Conservation (phyloP, 2,797 vertebrate genomes). For the Simalia tracyae region DNA sequence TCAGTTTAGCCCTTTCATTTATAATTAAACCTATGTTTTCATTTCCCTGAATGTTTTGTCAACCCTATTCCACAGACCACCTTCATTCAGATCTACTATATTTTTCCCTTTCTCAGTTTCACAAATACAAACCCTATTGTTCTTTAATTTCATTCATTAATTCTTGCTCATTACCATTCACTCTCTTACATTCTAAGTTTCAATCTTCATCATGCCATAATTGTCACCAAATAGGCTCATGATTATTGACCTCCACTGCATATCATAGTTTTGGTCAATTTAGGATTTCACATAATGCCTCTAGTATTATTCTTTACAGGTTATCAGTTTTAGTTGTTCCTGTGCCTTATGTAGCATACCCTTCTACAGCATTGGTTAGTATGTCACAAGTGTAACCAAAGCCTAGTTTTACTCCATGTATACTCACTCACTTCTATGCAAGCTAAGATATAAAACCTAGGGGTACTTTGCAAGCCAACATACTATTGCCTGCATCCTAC, state of each 20-base stretch:
- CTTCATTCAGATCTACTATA: too few relatives aligned
- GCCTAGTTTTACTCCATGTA: neutral
- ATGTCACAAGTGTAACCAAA: neutral
- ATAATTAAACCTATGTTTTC: too few relatives aligned
- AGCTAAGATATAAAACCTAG: neutral
- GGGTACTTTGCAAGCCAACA: neutral
- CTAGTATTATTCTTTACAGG: neutral
- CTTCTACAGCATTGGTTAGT: neutral
- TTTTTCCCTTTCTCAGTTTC: too few relatives aligned
- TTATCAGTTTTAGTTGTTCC: neutral
- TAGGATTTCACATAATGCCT: neutral
- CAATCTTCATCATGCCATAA: neutral
- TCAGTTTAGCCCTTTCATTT: too few relatives aligned
- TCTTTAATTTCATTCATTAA: neutral
- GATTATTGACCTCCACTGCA: neutral
- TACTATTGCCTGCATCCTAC: neutral
- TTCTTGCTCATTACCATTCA: neutral
- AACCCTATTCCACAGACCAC: too few relatives aligned
- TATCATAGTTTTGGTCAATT: neutral
- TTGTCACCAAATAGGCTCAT: neutral
- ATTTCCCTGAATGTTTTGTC: too few relatives aligned
- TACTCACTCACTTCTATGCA: neutral
- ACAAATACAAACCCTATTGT: neutral
- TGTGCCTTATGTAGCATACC: neutral
- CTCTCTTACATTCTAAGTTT: neutral